Base-by-base conservation (phyloP, 2,797 vertebrate species). In the Gallinago nigripennis region DNA sequence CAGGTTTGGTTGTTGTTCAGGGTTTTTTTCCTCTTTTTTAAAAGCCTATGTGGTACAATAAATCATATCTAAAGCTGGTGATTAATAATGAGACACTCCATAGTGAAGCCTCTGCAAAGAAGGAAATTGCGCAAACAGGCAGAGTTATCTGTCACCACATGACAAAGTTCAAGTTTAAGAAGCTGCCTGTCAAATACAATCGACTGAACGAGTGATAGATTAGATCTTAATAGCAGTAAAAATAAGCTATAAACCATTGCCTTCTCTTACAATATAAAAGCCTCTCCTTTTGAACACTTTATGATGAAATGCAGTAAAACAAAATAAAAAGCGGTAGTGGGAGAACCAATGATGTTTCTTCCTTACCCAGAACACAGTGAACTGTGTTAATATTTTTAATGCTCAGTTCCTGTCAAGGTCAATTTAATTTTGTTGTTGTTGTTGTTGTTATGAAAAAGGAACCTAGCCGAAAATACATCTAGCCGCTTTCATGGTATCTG, bases 161-260 rank as follows among this genome's bases (percentile, higher is more conserved):
- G 97, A 98, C 97, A 98, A 97, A 97, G 97, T 98, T 98, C 96
- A 98, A 98, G 95, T 98, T 98, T 97, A 98, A 98, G 97, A 98
- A 98, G 97, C 95, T 97, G 92, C 97, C 97, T 98, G 97, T 98
- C 97, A 98, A 97, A 98, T 97, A 91, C 97, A 97, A 98, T 98
- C 48, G 92, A 98, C 97, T 97, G 97, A 97, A 97, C 19, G 31
- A 96, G 95, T 98, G 97, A 98, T 98, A 97, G 97, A 98, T 98
- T 98, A 98, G 97, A 98, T 97, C 97, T 98, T 98, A 98, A 98
- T 97, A 97, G 94, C 97, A 96, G 85, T 92, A 97, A 98, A 98
- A 98, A 82, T 95, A 95, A 97, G 96, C 92, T 82, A 96, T 97
- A 98, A 98, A 98, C 91, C 75, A 98, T 94, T 97, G 95, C 91